phyloP scores from a whole-genome alignment of 2,113 vertebrate species.

The Emberiza fucata region DNA sequence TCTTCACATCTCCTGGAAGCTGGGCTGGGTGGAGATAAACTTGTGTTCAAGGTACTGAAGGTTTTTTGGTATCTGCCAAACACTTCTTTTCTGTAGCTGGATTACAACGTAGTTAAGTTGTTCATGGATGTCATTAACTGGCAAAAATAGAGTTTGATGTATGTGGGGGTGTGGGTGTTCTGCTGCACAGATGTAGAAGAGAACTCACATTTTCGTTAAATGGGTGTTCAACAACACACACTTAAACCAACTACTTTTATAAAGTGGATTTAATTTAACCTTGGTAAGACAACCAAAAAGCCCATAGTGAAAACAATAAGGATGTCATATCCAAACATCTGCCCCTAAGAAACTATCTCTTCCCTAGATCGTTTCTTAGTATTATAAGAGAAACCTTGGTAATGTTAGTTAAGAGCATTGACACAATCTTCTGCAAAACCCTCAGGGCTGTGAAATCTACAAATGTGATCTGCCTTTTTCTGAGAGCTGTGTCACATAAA shows the following conservation, averaged over 20 bases:
- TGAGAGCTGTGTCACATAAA: neutral
- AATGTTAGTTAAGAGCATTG: neutral
- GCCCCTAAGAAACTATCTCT: neutral
- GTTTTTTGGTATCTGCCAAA: neutral
- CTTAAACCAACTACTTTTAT: neutral
- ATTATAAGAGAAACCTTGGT: neutral
- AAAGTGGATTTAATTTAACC: neutral
- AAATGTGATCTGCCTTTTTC: neutral
- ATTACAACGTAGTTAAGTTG: neutral
- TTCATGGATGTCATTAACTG: neutral
- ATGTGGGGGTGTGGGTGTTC: neutral
- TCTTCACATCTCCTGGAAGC: constrained; percentile 84
- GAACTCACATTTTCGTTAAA: neutral
- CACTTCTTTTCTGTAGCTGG: neutral
- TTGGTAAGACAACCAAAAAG: neutral
- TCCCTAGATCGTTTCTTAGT: neutral
- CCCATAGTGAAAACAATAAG: neutral
- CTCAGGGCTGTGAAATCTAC: neutral
- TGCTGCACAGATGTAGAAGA: neutral
- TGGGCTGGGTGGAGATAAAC: constrained; percentile 90
- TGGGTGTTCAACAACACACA: neutral
- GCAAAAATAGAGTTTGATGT: neutral
- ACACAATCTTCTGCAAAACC: neutral
- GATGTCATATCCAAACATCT: neutral
- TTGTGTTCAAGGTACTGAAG: constrained; percentile 78